Percentiles rank a stretch among this genome's conserved stretches.
These are phyloP conservation scores for Bombycilla garrulus DNA, from an alignment of 2,113 vertebrate genomes.

Conservation along the genomic window DNA sequence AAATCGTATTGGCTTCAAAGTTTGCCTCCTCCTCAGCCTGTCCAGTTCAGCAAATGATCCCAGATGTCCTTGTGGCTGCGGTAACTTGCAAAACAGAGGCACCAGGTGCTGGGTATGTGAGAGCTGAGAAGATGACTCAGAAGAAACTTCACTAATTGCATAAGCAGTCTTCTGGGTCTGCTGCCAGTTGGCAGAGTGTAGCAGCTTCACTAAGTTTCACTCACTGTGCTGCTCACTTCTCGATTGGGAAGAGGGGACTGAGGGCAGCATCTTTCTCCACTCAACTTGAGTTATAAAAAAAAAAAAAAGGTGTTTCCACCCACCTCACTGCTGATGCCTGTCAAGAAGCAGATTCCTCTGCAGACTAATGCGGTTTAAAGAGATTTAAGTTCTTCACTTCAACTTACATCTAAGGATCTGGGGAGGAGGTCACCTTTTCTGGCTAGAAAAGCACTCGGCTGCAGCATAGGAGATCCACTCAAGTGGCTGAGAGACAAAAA, in stretches of 20 bases:
- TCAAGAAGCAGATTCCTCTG: neutral
- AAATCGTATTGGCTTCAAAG: neutral
- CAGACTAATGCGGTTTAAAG: neutral
- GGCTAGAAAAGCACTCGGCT: neutral
- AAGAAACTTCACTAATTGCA: neutral
- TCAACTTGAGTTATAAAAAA: neutral
- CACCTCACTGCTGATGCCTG: neutral
- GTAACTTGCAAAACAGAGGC: neutral
- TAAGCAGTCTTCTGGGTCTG: constrained; percentile 1
- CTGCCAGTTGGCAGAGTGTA: constrained; percentile 19
- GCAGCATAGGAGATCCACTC: neutral
- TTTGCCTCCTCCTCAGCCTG: neutral
- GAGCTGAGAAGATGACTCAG: neutral
- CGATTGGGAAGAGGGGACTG: neutral
- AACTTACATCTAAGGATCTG: neutral
- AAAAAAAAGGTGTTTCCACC: neutral
- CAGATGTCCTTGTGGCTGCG: neutral
- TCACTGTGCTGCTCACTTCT: neutral
- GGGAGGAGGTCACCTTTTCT: neutral
- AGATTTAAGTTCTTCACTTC: neutral
- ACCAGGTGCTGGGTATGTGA: neutral
- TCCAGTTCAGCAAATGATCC: neutral
- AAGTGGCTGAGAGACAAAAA: neutral
- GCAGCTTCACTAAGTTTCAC: neutral
- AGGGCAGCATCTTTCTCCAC: neutral